phyloP scores from a whole-genome alignment of 2,113 vertebrate genomes.

The Noctilio leporinus region DNA sequence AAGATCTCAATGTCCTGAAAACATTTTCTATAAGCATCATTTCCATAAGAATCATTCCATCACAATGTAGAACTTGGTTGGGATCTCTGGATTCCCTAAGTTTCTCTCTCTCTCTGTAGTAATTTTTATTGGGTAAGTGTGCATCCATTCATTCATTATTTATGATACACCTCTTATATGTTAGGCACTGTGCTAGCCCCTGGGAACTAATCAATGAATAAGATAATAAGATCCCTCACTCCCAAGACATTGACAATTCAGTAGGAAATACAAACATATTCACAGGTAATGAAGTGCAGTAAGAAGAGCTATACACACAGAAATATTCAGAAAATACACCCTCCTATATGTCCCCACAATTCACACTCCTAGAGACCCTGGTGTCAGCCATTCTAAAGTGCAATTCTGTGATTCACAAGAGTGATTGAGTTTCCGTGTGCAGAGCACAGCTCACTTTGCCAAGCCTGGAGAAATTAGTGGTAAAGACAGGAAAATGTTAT shows the following conservation, averaged over 20 bases:
- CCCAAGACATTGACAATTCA: background rate
- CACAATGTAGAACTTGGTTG: background rate
- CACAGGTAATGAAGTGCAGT: background rate
- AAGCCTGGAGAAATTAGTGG: conserved; percentile 51
- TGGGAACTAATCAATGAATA: background rate
- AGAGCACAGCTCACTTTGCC: background rate
- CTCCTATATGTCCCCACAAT: background rate
- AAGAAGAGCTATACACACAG: background rate
- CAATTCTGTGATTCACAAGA: background rate
- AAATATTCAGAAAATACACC: background rate
- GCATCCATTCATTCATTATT: background rate
- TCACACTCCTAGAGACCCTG: background rate
- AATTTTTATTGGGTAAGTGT: background rate
- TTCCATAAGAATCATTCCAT: background rate
- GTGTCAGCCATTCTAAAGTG: background rate
- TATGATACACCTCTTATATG: background rate
- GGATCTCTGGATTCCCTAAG: background rate
- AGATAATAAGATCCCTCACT: background rate
- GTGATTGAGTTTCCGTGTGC: background rate
- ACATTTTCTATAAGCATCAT: background rate
- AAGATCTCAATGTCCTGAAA: background rate
- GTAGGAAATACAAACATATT: background rate
- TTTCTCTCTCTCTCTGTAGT: background rate
- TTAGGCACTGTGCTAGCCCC: background rate
- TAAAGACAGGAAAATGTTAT: conserved; percentile 58